Base-by-base conservation (phyloP, 2,888 invertebrate genomes). In the Spilarctia lutea region DNA sequence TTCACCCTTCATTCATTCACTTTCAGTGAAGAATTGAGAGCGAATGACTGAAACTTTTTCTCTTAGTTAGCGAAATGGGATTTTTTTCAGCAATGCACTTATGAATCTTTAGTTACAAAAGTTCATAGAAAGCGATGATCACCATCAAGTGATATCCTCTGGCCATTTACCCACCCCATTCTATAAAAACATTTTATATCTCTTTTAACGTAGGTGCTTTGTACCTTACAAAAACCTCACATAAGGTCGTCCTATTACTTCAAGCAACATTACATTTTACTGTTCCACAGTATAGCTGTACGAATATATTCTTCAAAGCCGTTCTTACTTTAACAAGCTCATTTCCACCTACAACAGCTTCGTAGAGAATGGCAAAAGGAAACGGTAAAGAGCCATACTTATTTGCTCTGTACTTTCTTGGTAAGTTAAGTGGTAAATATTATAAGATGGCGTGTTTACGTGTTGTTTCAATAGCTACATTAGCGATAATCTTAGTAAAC, bases 211-310 rank as follows among this genome's bases (percentile, higher is more conserved):
- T 60, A 60, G 16, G 27, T 60, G 16, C 18, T 18, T 7, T 63
- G 4, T 16, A 63, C 60, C 13, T 7, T 16, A 30, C 60, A 63
- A 27, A 27, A 30, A 63, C 30, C 11, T 20, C 20, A 8, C 30
- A 11, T 13, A 68, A 45, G 10, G 13, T 48, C 48, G 20, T 24
- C 13, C 18, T 48, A 11, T 72, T 75, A 71, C 56, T 33, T 60
- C 35, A 65, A 18, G 65, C 11, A 2, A 42, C 66, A 67, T 78
- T 65, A 78, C 65, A 72, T 68, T 78, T 73, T 35, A 80, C 27
- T 78, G 72, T 52, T 65, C 68, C 69, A 77, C 67, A 20, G 30
- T 56, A 73, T 52, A 42, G 27, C 30, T 35, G 18, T 52, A 42
- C 30, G 8, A 63, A n/a, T 18, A 13, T 42, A 63, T 72, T 72